Conservation (phyloP, 2,888 invertebrate species). For the Tholera decimalis region DNA sequence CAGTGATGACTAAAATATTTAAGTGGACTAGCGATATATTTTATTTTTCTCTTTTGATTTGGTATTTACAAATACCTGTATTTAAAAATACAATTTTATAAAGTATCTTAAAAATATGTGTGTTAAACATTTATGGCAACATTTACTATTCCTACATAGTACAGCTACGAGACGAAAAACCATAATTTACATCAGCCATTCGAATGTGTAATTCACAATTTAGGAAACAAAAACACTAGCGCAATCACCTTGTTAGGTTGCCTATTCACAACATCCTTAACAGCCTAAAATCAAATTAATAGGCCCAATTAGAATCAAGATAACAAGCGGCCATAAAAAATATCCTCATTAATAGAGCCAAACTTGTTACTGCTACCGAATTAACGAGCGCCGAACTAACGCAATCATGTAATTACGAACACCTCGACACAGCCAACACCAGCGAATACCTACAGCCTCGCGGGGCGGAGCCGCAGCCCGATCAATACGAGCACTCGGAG, state of each 20-base stretch:
- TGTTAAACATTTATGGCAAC: background rate
- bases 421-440: constrained; percentile 70
- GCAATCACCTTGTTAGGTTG: constrained; percentile 54
- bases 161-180: constrained; percentile 6
- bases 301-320: constrained; percentile 77
- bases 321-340: constrained; percentile 81
- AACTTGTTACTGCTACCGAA: constrained; percentile 88
- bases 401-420: constrained; percentile 86
- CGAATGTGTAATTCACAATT: constrained; percentile 11
- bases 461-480: constrained; percentile 74
- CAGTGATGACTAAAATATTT: background rate
- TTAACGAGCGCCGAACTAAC: constrained; percentile 83
- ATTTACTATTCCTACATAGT: background rate
- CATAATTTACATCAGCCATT: constrained; percentile 6
- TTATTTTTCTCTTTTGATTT: too few relatives aligned
- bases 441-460: constrained; percentile 81
- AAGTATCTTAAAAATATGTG: background rate
- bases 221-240: constrained; percentile 41
- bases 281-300: constrained; percentile 69
- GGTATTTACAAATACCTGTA: background rate
- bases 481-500: constrained; percentile 80
- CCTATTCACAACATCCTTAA: constrained; percentile 60
- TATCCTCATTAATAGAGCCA: constrained; percentile 84
- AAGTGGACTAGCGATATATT: background rate
- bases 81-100: too few relatives aligned